phyloP scores from a whole-genome alignment of 92 coral and sea anemone genomes.

The Diadumene lineata region DNA sequence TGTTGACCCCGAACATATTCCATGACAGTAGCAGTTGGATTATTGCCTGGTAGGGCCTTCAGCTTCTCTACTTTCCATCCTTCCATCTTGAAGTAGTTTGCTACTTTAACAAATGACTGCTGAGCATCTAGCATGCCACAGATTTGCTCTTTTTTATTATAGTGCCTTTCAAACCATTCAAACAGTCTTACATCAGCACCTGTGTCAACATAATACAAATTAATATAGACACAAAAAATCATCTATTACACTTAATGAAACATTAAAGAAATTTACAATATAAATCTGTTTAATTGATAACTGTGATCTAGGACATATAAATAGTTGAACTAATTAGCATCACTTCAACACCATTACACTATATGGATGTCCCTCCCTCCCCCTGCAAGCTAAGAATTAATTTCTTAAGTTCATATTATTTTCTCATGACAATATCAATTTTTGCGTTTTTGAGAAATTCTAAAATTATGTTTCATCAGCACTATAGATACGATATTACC shows the following conservation, averaged over 20 bases:
- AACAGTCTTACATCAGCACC: conserved; percentile 1
- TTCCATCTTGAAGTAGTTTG: conserved; percentile 7
- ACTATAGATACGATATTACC: too few relatives aligned
- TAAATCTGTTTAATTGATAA: too few relatives aligned
- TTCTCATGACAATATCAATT: too few relatives aligned
- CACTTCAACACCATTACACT: too few relatives aligned
- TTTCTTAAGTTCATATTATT: too few relatives aligned
- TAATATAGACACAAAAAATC: background rate
- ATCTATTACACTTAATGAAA: background rate
- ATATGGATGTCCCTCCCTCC: too few relatives aligned
- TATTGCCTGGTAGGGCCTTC: background rate
- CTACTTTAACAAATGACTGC: conserved; percentile 14
- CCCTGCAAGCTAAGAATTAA: too few relatives aligned
- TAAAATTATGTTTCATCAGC: too few relatives aligned
- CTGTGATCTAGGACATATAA: too few relatives aligned
- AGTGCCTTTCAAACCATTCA: background rate
- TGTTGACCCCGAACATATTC: background rate
- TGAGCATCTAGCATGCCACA: background rate
- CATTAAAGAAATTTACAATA: too few relatives aligned
- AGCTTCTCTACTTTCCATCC: background rate
- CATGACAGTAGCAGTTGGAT: background rate
- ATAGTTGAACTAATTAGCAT: too few relatives aligned
- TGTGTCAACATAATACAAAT: background rate
- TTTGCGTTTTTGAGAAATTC: too few relatives aligned
- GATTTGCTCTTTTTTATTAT: background rate